These are phyloP conservation scores for Pristionchus fissidentatus DNA, from an alignment of 2,888 invertebrate genomes.

Conservation along the genomic window DNA sequence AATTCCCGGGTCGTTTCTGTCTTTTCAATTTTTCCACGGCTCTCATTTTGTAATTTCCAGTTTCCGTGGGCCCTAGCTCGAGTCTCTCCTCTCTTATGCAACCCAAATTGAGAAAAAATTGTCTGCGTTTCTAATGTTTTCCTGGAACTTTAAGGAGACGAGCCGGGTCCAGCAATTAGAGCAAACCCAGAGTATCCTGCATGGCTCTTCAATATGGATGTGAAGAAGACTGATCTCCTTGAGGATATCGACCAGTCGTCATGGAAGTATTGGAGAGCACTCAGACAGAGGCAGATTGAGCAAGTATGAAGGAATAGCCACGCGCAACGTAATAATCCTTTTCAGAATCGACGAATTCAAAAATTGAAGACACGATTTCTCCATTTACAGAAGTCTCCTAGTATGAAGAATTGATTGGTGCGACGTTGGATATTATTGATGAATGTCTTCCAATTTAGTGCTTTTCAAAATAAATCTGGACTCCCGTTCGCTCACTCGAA, in stretches of 20 bases:
- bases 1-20: too few species aligned
- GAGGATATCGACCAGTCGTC: constrained; percentile 64
- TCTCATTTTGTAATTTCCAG: too few species aligned
- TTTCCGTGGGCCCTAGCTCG: too few species aligned
- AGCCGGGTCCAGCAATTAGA: constrained; percentile 77
- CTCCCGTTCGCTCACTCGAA: too few species aligned
- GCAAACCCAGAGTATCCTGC: constrained; percentile 78
- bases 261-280: constrained; percentile 72
- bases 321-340: neutral
- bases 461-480: neutral
- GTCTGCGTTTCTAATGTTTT: too few species aligned
- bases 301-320: constrained; percentile 44
- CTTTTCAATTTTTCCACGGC: too few species aligned
- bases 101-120: too few species aligned
- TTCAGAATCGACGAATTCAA: constrained; percentile 60
- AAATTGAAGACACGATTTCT: constrained; percentile 65
- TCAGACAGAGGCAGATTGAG: constrained; percentile 65
- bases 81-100: too few species aligned
- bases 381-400: constrained; percentile 68
- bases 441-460: neutral
- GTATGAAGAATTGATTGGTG: constrained; percentile 56
- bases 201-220: constrained; percentile 75
- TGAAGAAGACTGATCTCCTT: constrained; percentile 59
- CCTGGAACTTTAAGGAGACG: constrained; percentile 74
- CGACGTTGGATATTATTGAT: neutral